Percentiles rank a stretch among this genome's conserved stretches.
phyloP scores from a whole-genome alignment of 2,888 invertebrate genomes.

The Nycteola revayana region DNA sequence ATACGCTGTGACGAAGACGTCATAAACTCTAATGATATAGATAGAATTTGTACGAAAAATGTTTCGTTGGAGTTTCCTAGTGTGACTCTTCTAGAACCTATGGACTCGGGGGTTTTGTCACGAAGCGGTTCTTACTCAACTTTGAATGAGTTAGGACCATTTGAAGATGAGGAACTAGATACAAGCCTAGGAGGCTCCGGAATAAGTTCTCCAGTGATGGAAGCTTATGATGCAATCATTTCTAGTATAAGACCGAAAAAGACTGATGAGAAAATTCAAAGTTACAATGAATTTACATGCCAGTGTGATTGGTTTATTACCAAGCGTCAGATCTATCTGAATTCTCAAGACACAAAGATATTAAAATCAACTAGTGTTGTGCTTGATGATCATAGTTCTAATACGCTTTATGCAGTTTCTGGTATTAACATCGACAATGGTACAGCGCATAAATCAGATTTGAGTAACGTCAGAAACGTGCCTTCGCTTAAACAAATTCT shows the following conservation, averaged over 20 bases:
- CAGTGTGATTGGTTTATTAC: constrained; percentile 19
- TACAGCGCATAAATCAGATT: background rate
- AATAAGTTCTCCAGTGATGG: constrained; percentile 53
- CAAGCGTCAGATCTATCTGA: constrained; percentile 11
- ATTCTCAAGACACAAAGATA: constrained; percentile 3
- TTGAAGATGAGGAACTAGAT: constrained; percentile 7
- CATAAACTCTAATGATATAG: background rate
- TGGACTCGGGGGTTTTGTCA: constrained; percentile 7
- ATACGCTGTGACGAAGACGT: constrained; percentile 42
- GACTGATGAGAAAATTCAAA: background rate
- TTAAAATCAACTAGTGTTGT: too few relatives aligned
- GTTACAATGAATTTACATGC: constrained; percentile 5
- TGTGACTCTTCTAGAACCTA: constrained; percentile 6
- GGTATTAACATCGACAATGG: background rate
- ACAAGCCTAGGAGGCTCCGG: constrained; percentile 9
- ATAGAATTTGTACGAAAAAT: background rate
- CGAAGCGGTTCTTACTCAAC: constrained; percentile 31
- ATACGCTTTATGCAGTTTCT: background rate
- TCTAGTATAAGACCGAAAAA: background rate
- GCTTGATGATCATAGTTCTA: background rate
- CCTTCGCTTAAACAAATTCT: constrained; percentile 10
- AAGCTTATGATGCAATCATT: constrained; percentile 42
- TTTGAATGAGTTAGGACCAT: constrained; percentile 15
- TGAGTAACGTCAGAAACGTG: constrained; percentile 3
- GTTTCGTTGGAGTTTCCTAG: background rate